These are phyloP conservation scores for Podabrus alpinus DNA, from an alignment of 2,888 invertebrate species.

Conservation along the genomic window DNA sequence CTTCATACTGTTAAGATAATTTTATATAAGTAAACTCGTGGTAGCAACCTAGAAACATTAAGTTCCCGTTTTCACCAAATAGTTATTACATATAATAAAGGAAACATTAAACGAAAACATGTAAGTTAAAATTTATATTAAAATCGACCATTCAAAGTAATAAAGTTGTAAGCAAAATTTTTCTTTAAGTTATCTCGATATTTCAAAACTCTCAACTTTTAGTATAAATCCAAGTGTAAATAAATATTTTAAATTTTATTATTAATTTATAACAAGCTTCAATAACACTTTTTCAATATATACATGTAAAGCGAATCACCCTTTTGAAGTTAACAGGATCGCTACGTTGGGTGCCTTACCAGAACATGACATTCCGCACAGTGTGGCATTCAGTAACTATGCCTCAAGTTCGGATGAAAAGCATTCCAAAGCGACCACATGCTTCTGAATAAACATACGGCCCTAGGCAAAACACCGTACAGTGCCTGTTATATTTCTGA, in stretches of 20 bases:
- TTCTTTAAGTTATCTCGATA: neutral
- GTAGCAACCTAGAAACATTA: slow-evolving; percentile 22
- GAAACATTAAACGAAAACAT: slow-evolving; percentile 16
- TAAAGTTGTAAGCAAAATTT: neutral
- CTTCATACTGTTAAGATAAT: slow-evolving; percentile 51
- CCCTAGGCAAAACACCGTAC: slow-evolving; percentile 29
- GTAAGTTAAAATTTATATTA: slow-evolving; percentile 9
- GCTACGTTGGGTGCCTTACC: slow-evolving; percentile 34
- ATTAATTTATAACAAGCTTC: neutral
- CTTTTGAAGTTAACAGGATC: slow-evolving; percentile 36
- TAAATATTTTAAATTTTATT: neutral
- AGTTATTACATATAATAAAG: slow-evolving; percentile 17
- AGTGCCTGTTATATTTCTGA: slow-evolving; percentile 28
- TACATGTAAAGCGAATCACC: slow-evolving; percentile 24
- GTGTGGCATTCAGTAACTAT: slow-evolving; percentile 55
- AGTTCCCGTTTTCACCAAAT: slow-evolving; percentile 22
- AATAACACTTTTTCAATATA: slow-evolving; percentile 2
- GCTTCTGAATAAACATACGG: slow-evolving; percentile 53
- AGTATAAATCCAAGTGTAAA: neutral
- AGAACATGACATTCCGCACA: slow-evolving; percentile 54
- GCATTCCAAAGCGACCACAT: slow-evolving; percentile 55
- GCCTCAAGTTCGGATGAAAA: slow-evolving; percentile 57
- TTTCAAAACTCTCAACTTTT: neutral
- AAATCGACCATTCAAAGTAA: slow-evolving; percentile 1
- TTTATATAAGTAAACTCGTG: slow-evolving; percentile 38